Conservation (phyloP, 1,140 invertebrate species). For the Centruroides vittatus region DNA sequence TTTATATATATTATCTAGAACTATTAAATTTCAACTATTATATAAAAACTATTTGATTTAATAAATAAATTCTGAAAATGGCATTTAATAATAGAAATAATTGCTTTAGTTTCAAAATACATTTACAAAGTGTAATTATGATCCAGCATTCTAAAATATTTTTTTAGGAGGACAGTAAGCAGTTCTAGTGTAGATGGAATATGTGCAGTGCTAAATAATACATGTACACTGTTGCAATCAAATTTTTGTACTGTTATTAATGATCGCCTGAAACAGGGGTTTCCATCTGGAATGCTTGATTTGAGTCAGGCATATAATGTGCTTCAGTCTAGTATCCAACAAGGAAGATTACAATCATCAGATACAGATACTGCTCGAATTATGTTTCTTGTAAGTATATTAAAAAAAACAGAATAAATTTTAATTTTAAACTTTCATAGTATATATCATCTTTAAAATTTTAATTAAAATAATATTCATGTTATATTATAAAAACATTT, state of each 20-base stretch:
- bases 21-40: no score
- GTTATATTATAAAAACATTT: no score
- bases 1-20: no score
- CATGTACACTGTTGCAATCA: constrained; percentile 70
- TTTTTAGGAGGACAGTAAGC: constrained; percentile 59
- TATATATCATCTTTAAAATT: no score
- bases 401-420: no score
- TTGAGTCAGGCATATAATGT: constrained; percentile 47
- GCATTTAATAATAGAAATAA: no score
- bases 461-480: no score
- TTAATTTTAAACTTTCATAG: no score
- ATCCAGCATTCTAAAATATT: background rate
- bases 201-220: constrained; percentile 93
- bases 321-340: constrained; percentile 42
- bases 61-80: no score
- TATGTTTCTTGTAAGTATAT: constrained; percentile 45
- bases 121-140: no score
- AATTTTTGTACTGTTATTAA: constrained; percentile 65
- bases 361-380: constrained; percentile 60
- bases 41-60: no score
- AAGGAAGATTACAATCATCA: constrained; percentile 42
- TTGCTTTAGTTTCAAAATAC: no score
- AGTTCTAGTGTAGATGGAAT: constrained; percentile 87
- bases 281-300: constrained; percentile 71
- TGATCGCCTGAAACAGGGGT: constrained; percentile 56